Conservation (phyloP, 1,140 invertebrate species). For the Papilio machaon region DNA sequence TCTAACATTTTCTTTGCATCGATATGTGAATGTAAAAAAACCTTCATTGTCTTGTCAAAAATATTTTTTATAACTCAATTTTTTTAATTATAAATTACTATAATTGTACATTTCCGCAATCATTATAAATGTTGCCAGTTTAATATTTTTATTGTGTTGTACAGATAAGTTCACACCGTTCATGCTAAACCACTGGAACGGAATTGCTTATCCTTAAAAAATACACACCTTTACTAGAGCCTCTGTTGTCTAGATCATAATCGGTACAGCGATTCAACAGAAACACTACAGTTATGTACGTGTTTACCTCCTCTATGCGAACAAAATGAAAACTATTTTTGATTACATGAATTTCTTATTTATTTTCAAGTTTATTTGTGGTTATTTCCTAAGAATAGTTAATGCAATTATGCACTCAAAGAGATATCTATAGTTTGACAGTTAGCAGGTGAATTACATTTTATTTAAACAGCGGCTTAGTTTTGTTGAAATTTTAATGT, state of each 20-base stretch:
- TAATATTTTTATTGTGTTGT: constrained; percentile 29
- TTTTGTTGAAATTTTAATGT: neutral
- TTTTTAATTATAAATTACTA: neutral
- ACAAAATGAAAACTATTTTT: constrained; percentile 27
- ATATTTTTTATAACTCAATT: no score
- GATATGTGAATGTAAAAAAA: no score
- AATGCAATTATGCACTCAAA: constrained; percentile 18
- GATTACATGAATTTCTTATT: neutral
- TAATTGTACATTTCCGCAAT: constrained; percentile 30
- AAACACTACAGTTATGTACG: neutral
- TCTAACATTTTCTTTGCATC: no score
- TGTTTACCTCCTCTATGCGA: constrained; percentile 1
- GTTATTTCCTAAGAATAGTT: neutral
- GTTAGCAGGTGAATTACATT: neutral
- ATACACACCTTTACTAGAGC: constrained; percentile 53
- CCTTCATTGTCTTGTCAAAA: no score
- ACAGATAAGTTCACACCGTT: constrained; percentile 61
- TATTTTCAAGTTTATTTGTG: neutral
- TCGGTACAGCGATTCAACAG: neutral
- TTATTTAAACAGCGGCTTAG: neutral
- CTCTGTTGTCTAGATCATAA: constrained; percentile 46
- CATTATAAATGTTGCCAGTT: constrained; percentile 11
- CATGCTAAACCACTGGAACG: constrained; percentile 61
- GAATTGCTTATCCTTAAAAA: constrained; percentile 61
- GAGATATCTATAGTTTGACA: constrained; percentile 36